A percentile compares a stretch with the other conserved stretches of the same genome.
Conservation (phyloP, 2,797 vertebrate species). For the Etheostoma perlongum region DNA sequence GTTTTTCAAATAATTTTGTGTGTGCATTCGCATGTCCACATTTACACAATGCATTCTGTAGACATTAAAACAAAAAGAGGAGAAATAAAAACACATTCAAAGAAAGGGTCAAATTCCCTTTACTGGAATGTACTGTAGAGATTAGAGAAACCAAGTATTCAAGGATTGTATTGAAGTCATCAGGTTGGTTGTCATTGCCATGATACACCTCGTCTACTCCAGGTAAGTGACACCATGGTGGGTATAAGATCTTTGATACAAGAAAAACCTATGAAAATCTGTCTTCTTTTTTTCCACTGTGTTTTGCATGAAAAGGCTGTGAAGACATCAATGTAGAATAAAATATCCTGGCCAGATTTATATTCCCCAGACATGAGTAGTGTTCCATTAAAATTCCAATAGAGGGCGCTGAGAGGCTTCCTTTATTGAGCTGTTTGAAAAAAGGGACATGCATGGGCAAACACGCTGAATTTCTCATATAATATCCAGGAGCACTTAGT, state of each 20-base stretch:
- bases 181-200: slow-evolving; percentile 67
- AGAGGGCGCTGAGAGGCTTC: slow-evolving; percentile 65
- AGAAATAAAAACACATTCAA: slow-evolving; percentile 84
- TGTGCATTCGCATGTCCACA: slow-evolving; percentile 83
- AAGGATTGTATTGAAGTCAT: slow-evolving; percentile 64
- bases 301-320: slow-evolving; percentile 53
- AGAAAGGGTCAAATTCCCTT: slow-evolving; percentile 84
- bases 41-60: slow-evolving; percentile 83
- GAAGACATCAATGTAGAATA: slow-evolving; percentile 74
- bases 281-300: slow-evolving; percentile 26
- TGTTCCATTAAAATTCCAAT: slow-evolving; percentile 40
- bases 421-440: slow-evolving; percentile 28
- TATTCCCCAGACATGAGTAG: slow-evolving; percentile 64
- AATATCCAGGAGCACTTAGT: slow-evolving; percentile 53
- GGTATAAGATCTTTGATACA: slow-evolving; percentile 76
- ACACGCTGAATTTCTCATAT: slow-evolving; percentile 36
- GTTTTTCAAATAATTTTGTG: slow-evolving; percentile 71
- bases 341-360: slow-evolving; percentile 73
- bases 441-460: slow-evolving; percentile 20
- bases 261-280: slow-evolving; percentile 91
- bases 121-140: slow-evolving; percentile 90
- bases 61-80: slow-evolving; percentile 76
- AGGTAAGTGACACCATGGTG: slow-evolving; percentile 59
- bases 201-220: slow-evolving; percentile 58
- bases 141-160: slow-evolving; percentile 83